Percentiles rank a stretch among this genome's conserved stretches.
phyloP scores from a whole-genome alignment of 2,113 vertebrate species.

The Cebus imitator region DNA sequence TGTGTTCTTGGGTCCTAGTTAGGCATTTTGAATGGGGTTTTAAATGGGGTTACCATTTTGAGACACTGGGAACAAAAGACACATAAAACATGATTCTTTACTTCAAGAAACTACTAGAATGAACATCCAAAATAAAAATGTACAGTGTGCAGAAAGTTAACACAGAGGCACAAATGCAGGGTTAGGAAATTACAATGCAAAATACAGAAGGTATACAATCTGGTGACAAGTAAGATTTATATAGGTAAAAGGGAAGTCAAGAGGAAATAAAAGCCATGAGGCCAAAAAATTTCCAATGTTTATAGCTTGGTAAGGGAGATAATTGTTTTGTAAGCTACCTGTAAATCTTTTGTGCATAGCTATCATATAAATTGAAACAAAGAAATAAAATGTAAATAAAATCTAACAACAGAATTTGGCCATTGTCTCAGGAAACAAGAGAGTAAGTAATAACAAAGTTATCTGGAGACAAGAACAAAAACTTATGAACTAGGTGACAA shows the following conservation, averaged over 20 bases:
- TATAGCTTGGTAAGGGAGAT: not conserved
- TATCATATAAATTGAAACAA: not conserved
- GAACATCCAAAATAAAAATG: not conserved
- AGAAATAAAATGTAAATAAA: not conserved
- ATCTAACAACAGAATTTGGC: not conserved
- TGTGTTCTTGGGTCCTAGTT: not conserved
- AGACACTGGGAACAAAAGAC: not conserved
- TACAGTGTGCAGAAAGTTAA: not conserved
- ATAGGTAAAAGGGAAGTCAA: not conserved
- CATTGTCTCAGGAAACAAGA: not conserved
- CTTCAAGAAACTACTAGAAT: not conserved
- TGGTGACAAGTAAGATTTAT: not conserved
- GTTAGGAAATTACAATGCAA: not conserved
- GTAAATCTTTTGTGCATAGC: not conserved
- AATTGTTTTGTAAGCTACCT: not conserved
- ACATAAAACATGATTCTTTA: not conserved
- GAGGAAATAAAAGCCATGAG: not conserved
- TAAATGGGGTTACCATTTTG: not conserved
- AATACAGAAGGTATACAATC: not conserved
- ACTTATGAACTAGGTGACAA: not conserved
- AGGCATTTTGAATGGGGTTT: not conserved
- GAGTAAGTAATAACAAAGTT: not conserved
- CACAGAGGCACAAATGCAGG: not conserved
- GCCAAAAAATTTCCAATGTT: not conserved
- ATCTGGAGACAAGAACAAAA: not conserved